Evolutionary conservation across 2,797 vertebrate genomes (phyloP).

Genomic region (Vireo griseus): DNA sequence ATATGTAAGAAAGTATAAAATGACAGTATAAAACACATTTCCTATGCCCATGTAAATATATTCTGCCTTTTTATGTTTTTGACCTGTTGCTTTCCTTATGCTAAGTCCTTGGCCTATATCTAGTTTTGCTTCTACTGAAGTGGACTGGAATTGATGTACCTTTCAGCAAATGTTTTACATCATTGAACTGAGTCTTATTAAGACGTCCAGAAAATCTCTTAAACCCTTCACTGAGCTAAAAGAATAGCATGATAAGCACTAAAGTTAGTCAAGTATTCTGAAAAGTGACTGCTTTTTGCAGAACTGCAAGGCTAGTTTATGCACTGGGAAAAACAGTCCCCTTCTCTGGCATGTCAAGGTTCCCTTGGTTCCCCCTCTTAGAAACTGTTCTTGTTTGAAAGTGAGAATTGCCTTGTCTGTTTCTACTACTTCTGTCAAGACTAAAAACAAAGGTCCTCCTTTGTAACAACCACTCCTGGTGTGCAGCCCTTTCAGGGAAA

Average conservation of each 20-base stretch:
- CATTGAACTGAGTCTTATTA: slow-evolving; percentile 22
- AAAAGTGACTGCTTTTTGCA: background rate
- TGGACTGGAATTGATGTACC: background rate
- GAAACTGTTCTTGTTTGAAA: background rate
- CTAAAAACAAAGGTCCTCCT: background rate
- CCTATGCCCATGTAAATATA: background rate
- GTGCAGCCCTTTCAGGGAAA: background rate
- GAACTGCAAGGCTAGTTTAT: background rate
- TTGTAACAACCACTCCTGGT: background rate
- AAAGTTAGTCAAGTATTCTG: background rate
- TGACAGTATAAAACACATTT: background rate
- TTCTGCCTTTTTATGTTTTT: background rate
- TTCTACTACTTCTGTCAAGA: background rate
- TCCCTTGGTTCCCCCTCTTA: background rate
- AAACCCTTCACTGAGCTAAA: slow-evolving; percentile 9
- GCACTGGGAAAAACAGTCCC: background rate
- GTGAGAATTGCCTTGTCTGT: background rate
- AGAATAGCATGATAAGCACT: background rate
- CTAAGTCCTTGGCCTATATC: background rate
- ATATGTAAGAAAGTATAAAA: background rate
- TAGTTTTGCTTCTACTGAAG: background rate
- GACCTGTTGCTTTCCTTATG: background rate
- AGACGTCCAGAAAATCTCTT: slow-evolving; percentile 5
- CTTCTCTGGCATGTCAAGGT: background rate
- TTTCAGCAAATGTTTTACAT: slow-evolving; percentile 42